phyloP scores from a whole-genome alignment of 1,140 invertebrate species.

The Hyphantria cunea region DNA sequence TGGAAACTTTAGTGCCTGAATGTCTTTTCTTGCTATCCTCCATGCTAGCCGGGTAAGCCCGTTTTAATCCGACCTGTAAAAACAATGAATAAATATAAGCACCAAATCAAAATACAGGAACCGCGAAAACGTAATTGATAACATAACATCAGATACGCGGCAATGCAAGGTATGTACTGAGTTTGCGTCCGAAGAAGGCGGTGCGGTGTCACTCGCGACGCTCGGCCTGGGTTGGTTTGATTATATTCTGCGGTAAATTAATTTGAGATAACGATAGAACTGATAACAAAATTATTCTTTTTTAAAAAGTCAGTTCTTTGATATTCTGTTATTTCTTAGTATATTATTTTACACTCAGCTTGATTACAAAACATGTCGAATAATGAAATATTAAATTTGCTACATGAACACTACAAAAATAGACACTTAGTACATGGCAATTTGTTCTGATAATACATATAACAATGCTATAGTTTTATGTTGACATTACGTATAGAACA shows the following conservation, averaged over 20 bases:
- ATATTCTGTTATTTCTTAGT: no score
- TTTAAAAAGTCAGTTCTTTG: conserved; percentile 31
- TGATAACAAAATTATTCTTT: conserved; percentile 70
- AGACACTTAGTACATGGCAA: background rate
- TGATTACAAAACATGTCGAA: no score
- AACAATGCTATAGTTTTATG: background rate
- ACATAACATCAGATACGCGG: conserved; percentile 65
- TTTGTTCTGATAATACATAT: background rate
- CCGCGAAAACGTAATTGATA: conserved; percentile 62
- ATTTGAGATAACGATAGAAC: conserved; percentile 75
- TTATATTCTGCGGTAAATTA: conserved; percentile 66
- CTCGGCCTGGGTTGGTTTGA: conserved; percentile 51
- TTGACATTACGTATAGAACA: background rate
- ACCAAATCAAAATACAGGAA: conserved; percentile 48
- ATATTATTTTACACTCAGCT: no score
- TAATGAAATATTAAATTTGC: background rate
- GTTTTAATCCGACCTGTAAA: conserved; percentile 76
- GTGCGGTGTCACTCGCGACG: conserved; percentile 55
- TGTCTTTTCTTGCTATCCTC: conserved; percentile 88
- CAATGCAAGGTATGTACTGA: conserved; percentile 33
- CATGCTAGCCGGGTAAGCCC: conserved; percentile 79
- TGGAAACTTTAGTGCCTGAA: conserved; percentile 92
- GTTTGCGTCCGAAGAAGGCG: conserved; percentile 50
- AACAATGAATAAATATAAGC: conserved; percentile 53
- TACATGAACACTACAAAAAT: background rate